These are phyloP conservation scores for Bembecia ichneumoniformis DNA, from an alignment of 2,888 invertebrate genomes.

Conservation along the genomic window DNA sequence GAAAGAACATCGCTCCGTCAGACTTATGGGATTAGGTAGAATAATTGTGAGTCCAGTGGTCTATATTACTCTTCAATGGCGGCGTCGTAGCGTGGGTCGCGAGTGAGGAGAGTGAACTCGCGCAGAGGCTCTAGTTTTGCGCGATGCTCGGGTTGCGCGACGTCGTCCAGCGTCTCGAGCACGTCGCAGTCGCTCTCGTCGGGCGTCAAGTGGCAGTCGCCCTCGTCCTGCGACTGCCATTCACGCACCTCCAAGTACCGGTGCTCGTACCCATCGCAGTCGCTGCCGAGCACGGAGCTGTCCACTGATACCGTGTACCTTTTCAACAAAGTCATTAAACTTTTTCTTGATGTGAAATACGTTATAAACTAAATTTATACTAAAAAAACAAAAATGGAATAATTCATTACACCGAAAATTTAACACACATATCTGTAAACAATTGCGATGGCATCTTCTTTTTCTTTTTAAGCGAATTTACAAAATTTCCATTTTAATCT, in stretches of 20 bases:
- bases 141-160: constrained; percentile 15
- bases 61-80: background rate
- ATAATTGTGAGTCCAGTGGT: background rate
- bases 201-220: constrained; percentile 17
- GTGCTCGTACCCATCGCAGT: constrained; percentile 47
- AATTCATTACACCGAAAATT: no score
- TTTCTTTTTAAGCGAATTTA: no score
- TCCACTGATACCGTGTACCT: constrained; percentile 50
- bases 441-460: no score
- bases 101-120: constrained; percentile 40
- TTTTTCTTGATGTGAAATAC: background rate
- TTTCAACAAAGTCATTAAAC: constrained; percentile 2
- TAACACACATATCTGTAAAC: no score
- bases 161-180: constrained; percentile 21
- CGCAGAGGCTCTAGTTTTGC: constrained; percentile 47
- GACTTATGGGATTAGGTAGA: background rate
- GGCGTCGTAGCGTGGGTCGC: constrained; percentile 35
- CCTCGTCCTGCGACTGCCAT: constrained; percentile 5
- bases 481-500: no score
- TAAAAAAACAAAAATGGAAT: no score
- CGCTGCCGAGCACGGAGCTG: constrained; percentile 48
- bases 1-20: constrained; percentile 3
- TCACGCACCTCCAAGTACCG: constrained; percentile 30
- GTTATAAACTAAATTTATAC: no score
- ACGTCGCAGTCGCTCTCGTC: constrained; percentile 33